These are phyloP conservation scores for Nebria brevicollis DNA, from an alignment of 2,888 invertebrate genomes.

Conservation along the genomic window DNA sequence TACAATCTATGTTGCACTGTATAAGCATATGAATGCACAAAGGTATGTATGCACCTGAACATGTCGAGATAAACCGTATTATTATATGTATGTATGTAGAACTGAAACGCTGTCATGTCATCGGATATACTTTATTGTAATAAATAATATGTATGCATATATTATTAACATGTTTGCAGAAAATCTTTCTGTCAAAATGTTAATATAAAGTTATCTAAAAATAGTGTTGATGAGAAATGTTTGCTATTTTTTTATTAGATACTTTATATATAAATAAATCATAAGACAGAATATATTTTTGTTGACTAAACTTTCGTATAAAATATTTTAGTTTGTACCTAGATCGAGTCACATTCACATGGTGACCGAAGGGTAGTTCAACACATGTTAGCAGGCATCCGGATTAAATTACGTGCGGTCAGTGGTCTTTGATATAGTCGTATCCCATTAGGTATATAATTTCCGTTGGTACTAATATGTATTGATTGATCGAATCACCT, in stretches of 20 bases:
- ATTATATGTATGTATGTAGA: not conserved
- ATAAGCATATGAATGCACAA: not conserved
- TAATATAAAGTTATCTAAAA: not conserved
- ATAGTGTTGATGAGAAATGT: too few relatives aligned
- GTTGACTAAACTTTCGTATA: too few relatives aligned
- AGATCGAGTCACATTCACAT: not conserved
- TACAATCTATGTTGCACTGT: not conserved
- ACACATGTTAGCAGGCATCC: constrained; percentile 15
- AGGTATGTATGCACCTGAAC: too few relatives aligned
- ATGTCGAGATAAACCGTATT: not conserved
- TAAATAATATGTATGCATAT: not conserved
- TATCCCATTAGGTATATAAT: constrained; percentile 4
- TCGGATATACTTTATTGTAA: not conserved
- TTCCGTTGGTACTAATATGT: constrained; percentile 9
- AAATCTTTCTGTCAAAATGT: not conserved
- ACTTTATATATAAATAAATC: too few relatives aligned
- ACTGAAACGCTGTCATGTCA: not conserved
- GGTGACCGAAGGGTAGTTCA: not conserved
- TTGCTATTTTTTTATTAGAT: too few relatives aligned
- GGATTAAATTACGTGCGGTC: constrained; percentile 30
- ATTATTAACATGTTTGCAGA: not conserved
- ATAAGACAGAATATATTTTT: too few relatives aligned
- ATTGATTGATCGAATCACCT: not conserved
- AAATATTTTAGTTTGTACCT: too few relatives aligned
- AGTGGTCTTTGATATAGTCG: constrained; percentile 15